A percentile compares a stretch with the other conserved stretches of the same genome.
phyloP scores from a whole-genome alignment of 2,888 invertebrate species.

The Platycnemis pennipes region DNA sequence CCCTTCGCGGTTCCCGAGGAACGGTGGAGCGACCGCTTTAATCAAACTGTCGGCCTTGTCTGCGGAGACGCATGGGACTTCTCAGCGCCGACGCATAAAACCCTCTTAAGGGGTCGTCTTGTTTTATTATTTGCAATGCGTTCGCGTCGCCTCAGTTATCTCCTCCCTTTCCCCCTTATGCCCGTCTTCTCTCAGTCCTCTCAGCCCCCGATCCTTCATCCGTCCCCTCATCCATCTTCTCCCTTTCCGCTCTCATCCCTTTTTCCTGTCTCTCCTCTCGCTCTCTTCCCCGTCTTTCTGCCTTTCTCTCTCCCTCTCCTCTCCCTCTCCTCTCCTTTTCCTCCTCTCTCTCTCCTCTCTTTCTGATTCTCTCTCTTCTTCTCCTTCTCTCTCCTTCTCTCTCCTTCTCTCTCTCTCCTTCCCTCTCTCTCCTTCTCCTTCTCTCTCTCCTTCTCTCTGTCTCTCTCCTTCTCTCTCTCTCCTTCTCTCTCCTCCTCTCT shows the following conservation, averaged over 20 bases:
- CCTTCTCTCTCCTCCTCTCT: neutral
- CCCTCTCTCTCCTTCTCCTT: too few species aligned
- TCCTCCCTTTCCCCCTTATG: neutral
- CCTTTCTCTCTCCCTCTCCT: neutral
- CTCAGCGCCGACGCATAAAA: slow-evolving; percentile 16
- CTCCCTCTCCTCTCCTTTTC: neutral
- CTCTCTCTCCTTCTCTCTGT: neutral
- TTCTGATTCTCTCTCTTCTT: neutral
- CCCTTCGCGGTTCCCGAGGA: neutral
- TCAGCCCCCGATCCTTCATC: too few species aligned
- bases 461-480: too few species aligned
- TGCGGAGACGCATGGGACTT: slow-evolving; percentile 11
- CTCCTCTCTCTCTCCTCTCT: neutral
- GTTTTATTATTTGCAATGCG: slow-evolving; percentile 21
- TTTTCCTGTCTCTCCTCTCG: too few species aligned
- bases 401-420: neutral
- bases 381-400: neutral
- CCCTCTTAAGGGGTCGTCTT: neutral
- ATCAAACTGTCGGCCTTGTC: slow-evolving; percentile 21
- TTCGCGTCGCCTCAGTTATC: slow-evolving; percentile 2
- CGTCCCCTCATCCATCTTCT: neutral
- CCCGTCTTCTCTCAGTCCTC: neutral
- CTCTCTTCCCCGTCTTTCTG: neutral
- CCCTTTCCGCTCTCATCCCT: neutral
- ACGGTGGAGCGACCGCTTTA: neutral